Conservation (phyloP, 2,113 vertebrate genomes). For the Oncorhynchus gorbuscha region DNA sequence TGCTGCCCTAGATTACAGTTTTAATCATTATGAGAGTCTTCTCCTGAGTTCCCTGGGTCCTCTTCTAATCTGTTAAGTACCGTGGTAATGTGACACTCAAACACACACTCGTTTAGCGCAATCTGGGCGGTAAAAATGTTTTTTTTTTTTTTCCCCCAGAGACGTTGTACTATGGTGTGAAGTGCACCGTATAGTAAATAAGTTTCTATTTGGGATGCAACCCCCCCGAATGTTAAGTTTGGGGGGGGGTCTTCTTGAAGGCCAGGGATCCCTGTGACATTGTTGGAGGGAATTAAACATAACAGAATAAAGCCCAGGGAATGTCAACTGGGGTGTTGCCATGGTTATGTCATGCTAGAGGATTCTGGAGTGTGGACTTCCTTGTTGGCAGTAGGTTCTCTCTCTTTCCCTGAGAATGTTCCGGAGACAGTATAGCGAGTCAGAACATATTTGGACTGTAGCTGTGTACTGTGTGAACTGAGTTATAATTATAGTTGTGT, state of each 20-base stretch:
- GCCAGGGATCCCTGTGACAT: neutral
- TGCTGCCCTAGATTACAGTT: neutral
- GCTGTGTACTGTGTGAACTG: neutral
- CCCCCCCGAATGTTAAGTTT: too few relatives aligned
- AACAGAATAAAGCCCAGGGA: neutral
- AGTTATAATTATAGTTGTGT: neutral
- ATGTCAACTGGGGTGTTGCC: neutral
- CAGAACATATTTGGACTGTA: neutral
- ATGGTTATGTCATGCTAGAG: neutral
- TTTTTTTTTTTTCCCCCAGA: too few relatives aligned
- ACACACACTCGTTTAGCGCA: too few relatives aligned
- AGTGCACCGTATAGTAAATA: too few relatives aligned
- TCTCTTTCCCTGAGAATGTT: too few relatives aligned
- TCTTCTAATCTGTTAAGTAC: neutral
- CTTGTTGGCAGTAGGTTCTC: neutral
- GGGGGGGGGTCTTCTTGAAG: neutral
- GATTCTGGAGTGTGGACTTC: neutral
- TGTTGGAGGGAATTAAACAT: neutral
- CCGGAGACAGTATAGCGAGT: neutral
- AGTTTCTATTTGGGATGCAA: too few relatives aligned
- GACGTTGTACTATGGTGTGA: too few relatives aligned
- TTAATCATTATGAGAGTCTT: neutral
- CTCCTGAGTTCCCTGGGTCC: neutral
- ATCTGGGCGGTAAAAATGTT: neutral
- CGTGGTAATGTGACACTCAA: neutral